These are phyloP conservation scores for Cataglyphis albicans DNA, from an alignment of 2,888 invertebrate genomes.

Conservation along the genomic window DNA sequence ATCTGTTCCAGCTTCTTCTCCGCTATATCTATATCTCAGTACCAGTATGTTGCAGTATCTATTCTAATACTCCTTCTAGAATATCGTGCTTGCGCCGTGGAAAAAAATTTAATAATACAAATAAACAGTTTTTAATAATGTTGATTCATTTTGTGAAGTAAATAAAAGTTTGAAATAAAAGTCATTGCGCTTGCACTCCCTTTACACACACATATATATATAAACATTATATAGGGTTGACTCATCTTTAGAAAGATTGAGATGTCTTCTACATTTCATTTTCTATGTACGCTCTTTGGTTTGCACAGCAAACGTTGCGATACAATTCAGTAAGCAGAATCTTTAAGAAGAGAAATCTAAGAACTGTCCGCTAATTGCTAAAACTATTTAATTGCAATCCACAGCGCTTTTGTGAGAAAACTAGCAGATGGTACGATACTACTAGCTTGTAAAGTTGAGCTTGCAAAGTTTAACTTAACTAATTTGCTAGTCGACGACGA, in stretches of 20 bases:
- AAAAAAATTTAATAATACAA: not conserved
- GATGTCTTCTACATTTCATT: not conserved
- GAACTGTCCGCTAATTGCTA: constrained; percentile 50
- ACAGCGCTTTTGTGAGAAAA: constrained; percentile 48
- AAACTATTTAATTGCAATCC: constrained; percentile 52
- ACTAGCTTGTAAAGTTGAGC: constrained; percentile 28
- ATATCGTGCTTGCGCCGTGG: not conserved
- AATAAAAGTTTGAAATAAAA: not conserved
- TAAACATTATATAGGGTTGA: not conserved
- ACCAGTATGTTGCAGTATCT: not conserved
- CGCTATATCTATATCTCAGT: constrained; percentile 6
- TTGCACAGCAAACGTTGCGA: not conserved
- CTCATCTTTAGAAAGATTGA: not conserved
- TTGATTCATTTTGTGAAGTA: not conserved
- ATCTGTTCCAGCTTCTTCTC: not conserved
- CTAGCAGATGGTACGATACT: constrained; percentile 46
- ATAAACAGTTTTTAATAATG: constrained; percentile 11
- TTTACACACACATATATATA: too few species aligned
- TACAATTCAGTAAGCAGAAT: constrained; percentile 2
- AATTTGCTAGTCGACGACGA: constrained; percentile 18
- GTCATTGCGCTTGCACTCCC: not conserved
- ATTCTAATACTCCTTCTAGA: not conserved
- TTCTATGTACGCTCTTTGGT: not conserved
- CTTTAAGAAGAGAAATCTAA: constrained; percentile 35
- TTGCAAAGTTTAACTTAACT: constrained; percentile 23